Percentiles rank a stretch among this genome's conserved stretches.
Conservation (phyloP, 2,888 invertebrate genomes). For the Lepidocyrtinus sp. region DNA sequence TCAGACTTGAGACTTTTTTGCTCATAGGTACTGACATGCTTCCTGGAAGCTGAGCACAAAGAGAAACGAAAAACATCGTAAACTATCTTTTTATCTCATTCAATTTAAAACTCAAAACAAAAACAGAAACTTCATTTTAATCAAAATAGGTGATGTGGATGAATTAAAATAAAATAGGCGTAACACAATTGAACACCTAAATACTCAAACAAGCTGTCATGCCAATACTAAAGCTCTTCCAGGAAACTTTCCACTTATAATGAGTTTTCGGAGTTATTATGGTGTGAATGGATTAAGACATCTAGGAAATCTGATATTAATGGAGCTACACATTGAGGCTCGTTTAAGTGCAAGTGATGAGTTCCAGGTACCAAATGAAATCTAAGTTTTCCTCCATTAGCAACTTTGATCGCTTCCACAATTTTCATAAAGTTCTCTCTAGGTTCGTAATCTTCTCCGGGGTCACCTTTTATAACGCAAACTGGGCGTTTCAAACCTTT, state of each 20-base stretch:
- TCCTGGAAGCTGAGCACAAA: not conserved
- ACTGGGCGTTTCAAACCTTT: constrained; percentile 70
- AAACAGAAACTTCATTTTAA: too few relatives aligned
- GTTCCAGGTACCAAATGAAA: constrained; percentile 68
- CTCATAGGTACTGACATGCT: not conserved
- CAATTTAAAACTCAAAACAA: too few relatives aligned
- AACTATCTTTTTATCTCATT: not conserved
- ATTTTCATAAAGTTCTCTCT: constrained; percentile 65
- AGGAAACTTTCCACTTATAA: not conserved
- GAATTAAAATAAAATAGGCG: too few relatives aligned
- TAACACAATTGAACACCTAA: too few relatives aligned
- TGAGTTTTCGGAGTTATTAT: not conserved
- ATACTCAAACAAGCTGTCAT: too few relatives aligned
- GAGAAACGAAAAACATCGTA: not conserved
- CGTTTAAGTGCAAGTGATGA: constrained; percentile 71
- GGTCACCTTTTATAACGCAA: constrained; percentile 71
- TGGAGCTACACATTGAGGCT: constrained; percentile 69
- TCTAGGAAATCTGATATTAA: constrained; percentile 69
- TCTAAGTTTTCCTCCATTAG: constrained; percentile 64
- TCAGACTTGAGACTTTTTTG: not conserved
- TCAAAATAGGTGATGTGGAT: too few relatives aligned
- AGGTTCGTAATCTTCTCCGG: constrained; percentile 69
- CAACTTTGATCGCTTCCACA: constrained; percentile 61
- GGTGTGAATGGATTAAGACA: too few relatives aligned
- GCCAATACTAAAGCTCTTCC: too few relatives aligned